phyloP scores from a whole-genome alignment of 2,113 vertebrate species.

The Ochotona princeps region DNA sequence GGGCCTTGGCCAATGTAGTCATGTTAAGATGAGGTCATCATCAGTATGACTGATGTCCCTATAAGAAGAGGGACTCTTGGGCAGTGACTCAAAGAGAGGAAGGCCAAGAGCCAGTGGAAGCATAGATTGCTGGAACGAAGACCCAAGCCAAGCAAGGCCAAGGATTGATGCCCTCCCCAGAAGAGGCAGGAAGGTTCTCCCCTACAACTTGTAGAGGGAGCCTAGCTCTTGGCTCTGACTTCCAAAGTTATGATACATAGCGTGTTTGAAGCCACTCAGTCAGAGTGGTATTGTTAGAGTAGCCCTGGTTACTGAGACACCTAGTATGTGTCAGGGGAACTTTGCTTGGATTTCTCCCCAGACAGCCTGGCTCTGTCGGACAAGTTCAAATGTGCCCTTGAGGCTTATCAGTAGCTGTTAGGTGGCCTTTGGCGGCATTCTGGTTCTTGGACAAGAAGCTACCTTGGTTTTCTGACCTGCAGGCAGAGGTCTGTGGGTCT shows the following conservation, averaged over 20 bases:
- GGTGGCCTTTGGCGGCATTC: background rate
- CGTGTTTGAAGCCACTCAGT: background rate
- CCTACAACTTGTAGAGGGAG: background rate
- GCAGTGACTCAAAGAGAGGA: background rate
- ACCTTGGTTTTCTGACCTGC: background rate
- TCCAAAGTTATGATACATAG: background rate
- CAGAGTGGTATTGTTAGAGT: background rate
- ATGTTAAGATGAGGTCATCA: background rate
- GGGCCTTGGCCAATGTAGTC: background rate
- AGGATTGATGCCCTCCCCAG: rapidly evolving
- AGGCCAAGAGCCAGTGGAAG: rapidly evolving
- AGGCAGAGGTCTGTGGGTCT: background rate
- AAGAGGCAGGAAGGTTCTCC: background rate
- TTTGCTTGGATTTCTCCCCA: background rate
- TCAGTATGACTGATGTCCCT: background rate
- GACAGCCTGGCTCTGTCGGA: background rate
- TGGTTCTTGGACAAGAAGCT: background rate
- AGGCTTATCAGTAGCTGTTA: rapidly evolving
- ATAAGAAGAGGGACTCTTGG: background rate
- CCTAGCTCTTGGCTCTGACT: background rate
- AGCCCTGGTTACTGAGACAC: background rate
- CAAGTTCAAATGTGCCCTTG: background rate
- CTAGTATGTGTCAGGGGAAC: rapidly evolving
- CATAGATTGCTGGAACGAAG: background rate
- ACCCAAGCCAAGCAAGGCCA: background rate